A percentile compares a stretch with the other conserved stretches of the same genome.
Conservation (phyloP, 2,888 invertebrate species). For the Lasioglossum zephyrum region DNA sequence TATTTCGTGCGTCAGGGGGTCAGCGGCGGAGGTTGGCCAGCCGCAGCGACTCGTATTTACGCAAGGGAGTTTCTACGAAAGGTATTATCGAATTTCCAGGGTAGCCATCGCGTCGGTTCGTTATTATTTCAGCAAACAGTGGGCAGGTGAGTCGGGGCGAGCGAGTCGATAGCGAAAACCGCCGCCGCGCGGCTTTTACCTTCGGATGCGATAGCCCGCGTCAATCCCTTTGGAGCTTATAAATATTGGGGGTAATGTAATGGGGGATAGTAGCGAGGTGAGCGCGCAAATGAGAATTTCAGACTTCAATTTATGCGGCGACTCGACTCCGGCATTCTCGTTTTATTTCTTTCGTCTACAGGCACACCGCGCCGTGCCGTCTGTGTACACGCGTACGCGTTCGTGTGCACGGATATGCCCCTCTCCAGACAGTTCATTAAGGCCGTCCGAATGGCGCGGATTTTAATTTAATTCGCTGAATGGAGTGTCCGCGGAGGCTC, state of each 20-base stretch:
- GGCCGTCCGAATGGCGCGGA: constrained; percentile 13
- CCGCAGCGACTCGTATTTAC: constrained; percentile 31
- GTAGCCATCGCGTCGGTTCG: constrained; percentile 50
- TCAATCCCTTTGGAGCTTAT: constrained; percentile 23
- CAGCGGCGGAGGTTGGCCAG: constrained; percentile 14
- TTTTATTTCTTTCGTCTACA: not conserved
- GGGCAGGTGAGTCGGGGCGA: constrained; percentile 59
- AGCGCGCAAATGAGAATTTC: constrained; percentile 1
- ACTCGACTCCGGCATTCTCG: not conserved
- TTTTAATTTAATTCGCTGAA: constrained; percentile 21
- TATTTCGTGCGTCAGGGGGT: not conserved
- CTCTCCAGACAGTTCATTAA: constrained; percentile 20
- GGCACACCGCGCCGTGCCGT: not conserved
- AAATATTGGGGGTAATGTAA: constrained; percentile 51
- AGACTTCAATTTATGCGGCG: not conserved
- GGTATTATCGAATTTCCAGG: constrained; percentile 74
- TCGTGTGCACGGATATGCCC: not conserved
- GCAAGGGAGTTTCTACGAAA: constrained; percentile 55
- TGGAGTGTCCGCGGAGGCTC: not conserved
- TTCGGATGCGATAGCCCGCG: constrained; percentile 29
- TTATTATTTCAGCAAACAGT: constrained; percentile 74
- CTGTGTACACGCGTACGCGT: not conserved
- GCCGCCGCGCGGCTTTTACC: constrained; percentile 22
- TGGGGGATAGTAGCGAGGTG: not conserved
- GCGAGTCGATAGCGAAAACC: constrained; percentile 53